Base-by-base conservation (phyloP, 1,140 invertebrate genomes). In the Grapholita molesta region DNA sequence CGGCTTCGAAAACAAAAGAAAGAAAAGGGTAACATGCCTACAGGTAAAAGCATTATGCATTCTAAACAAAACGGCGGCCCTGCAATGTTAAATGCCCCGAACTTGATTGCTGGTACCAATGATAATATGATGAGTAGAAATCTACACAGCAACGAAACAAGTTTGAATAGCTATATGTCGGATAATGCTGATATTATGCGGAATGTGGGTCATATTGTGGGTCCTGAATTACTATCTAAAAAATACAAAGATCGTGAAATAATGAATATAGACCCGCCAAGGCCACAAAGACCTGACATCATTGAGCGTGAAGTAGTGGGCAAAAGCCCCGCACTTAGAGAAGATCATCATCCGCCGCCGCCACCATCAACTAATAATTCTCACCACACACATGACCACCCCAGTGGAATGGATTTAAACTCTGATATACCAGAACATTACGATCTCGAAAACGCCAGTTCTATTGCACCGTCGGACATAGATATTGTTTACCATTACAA, bases 401-500 rank as follows among this genome's bases (percentile, higher is more conserved):
- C 93, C 0, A 93, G 93, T 69, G 93, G 93, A 35, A 94, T 94
- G 69, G 94, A 95, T 73, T 84, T 95, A 64, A 95, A 96, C 83
- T 95, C 96, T 0, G 97, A 99, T 85, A 94, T 96, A 73, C 97
- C 98, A 0, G 98, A 99, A 85, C 98, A 98, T 84, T 99, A 99
- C 81, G 98, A 99, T 86, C 91, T 99, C 66, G 98, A 99, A 89
- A 99, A 99, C 90, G 97, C 98, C 0, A 98, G 97, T 85, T 98
- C 97, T 0, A 99, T 99, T 74, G 98, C 98, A 0, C 98, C 98
- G 0, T 98, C 97, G 9, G 98, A 99, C 87, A 99, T 99, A 71
- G 98, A 99, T 82, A 97, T 99, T 70, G 97, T 98, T 0, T 98
- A 98, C 80, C 98, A 99, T 86, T 99, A 99, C 85, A 98, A 99